Evolutionary conservation across 2,797 vertebrate species (phyloP), one percentile per base, ranked within the genome.

Genomic region (Balearica regulorum): DNA sequence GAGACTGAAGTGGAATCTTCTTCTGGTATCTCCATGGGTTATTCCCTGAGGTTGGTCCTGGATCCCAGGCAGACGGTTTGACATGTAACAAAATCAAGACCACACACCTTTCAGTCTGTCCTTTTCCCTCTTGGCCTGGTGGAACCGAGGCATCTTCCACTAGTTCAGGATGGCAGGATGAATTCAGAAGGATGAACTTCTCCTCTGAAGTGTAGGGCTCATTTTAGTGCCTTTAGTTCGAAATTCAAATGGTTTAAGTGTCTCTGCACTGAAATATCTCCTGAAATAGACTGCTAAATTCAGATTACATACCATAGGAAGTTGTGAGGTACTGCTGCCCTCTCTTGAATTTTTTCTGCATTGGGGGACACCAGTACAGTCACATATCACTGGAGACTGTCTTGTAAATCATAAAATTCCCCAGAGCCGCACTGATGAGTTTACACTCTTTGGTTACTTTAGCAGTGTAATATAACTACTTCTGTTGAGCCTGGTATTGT

Each of bases 341-440:
- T 64, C 28, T 62, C 29, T 81, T 69, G 39, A 73, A 24, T 71
- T 85, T 78, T 60, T 25, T 73, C 35, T 88, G 44, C 15, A 13
- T 1, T 53, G 48, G 15, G 14, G n/a, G 73, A 55, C 60, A 57
- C 10, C 35, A 62, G 4, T n/a, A 49, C 3, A 73, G 48, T 68
- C 68, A 73, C 13, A 5, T 81, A 17, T 51, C 35, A n/a, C 53
- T 70, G 51, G 17, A 72, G 39, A 68, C 8, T 41, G 28, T 78
- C 65, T 71, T 81, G 48, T 89, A 29, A 71, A 60, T 75, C 44
- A 64, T 49, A 35, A 64, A 43, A 57, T 43, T 64, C 44, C 16
- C 13, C 6, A 19, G n/a, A 78, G n/a, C 14, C 0, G 0, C 28
- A 25, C 10, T 2, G 1, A 26, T 55, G 13, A 77, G 29, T 35